Conservation (phyloP, 2,113 vertebrate species). For the Barbus barbus region DNA sequence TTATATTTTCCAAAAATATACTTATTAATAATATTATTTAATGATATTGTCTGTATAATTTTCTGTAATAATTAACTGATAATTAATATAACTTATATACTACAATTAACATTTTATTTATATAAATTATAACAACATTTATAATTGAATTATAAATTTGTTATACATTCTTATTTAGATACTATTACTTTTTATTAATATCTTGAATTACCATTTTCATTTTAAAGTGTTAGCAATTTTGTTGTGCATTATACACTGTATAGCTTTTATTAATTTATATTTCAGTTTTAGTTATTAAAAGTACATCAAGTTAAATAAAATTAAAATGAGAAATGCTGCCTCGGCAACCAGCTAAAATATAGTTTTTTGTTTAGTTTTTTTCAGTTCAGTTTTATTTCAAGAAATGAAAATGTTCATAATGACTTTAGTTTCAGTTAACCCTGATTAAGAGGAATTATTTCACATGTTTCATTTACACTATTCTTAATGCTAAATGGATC, state of each 20-base stretch:
- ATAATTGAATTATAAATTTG: no score
- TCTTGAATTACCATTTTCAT: no score
- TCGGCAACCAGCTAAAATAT: background rate
- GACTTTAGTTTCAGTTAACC: background rate
- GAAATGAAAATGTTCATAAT: background rate
- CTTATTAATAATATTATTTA: background rate
- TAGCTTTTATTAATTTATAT: background rate
- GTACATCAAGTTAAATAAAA: background rate
- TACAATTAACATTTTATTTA: no score
- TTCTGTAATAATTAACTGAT: no score
- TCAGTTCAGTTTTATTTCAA: background rate
- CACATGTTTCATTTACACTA: background rate
- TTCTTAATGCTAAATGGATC: background rate
- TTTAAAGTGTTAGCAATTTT: no score
- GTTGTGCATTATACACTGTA: no score
- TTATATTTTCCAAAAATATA: background rate
- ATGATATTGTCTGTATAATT: background rate
- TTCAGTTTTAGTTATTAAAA: background rate
- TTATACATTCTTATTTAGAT: no score
- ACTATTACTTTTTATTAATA: no score
- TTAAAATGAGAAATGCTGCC: background rate
- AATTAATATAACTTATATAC: no score
- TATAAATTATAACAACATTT: no score
- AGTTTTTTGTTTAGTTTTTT: background rate
- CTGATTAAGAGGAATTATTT: background rate